Evolutionary conservation across 2,113 vertebrate species (phyloP).

Genomic region (Coracopsis vasa): DNA sequence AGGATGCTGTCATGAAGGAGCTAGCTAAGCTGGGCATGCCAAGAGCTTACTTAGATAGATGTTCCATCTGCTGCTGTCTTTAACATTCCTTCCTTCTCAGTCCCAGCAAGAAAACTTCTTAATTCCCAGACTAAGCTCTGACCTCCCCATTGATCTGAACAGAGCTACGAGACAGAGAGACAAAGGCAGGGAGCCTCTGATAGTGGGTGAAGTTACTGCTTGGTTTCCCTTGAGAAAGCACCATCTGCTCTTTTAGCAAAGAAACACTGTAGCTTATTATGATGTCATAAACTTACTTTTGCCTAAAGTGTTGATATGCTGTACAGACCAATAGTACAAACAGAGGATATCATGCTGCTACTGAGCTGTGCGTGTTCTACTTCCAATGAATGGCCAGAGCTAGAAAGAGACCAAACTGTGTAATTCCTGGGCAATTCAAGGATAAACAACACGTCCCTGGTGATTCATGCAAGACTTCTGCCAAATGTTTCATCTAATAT

Average conservation of each 20-base stretch:
- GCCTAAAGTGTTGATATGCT: neutral
- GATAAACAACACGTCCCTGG: neutral
- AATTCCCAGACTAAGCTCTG: neutral
- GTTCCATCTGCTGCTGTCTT: neutral
- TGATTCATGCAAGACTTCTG: neutral
- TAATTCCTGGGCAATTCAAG: neutral
- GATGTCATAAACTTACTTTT: neutral
- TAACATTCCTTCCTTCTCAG: neutral
- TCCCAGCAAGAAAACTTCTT: neutral
- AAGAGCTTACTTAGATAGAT: neutral
- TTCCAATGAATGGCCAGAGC: neutral
- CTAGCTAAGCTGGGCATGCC: neutral
- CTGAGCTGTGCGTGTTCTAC: neutral
- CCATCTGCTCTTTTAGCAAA: neutral
- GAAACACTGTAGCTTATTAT: neutral
- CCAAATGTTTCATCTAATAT: neutral
- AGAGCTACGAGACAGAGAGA: fast-evolving
- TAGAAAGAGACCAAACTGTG: neutral
- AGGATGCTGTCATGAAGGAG: neutral
- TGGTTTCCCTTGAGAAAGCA: neutral
- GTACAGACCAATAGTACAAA: neutral
- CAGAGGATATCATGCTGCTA: neutral
- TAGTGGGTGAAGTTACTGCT: neutral
- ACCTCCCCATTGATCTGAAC: neutral
- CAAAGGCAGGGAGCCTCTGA: neutral